Base-by-base conservation (phyloP, 2,797 vertebrate genomes). In the Cichlasoma orientale region DNA sequence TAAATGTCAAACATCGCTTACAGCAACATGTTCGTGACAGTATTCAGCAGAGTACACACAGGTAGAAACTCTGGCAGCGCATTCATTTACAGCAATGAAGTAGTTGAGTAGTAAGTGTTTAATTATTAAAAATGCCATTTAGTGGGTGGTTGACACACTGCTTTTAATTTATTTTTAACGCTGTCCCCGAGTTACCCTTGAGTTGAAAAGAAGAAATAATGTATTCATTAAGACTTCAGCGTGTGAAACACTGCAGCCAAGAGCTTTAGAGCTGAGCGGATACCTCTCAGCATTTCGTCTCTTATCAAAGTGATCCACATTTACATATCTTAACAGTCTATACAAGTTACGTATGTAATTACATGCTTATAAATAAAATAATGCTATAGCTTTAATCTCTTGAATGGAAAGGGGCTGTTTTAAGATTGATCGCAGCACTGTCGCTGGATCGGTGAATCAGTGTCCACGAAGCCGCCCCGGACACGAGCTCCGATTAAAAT, bases 61-160 rank as follows among this genome's bases (percentile, higher is more conserved):
- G 41, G 54, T 75, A 74, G 52, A 71, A 74, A 69, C 68, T 23
- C 33, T 57, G 53, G 58, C 1, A 58, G 74, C 6, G 19, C 3
- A 29, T 79, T 85, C 0, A 31, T 77, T 89, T 86, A 54, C 72
- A 78, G 27, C 53, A 55, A 75, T 74, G 12, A 87, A 90, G 82
- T 80, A 70, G 71, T 70, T 85, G 80, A 89, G 86, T 79, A 81
- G 71, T 52, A 31, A 29, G 72, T n/a, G 79, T 66, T 88, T 72
- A 78, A 91, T 86, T 71, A 88, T 90, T 86, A 78, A 89, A 58
- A 29, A 56, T 53, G 57, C 71, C 69, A 84, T 85, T 90, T 84
- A 82, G 72, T 47, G 82, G 79, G 75, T 41, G 79, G 82, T 78
- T 71, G 69, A 78, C 77, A 70, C 13, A 44, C 72, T 19, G 59